Conservation (phyloP, 1,140 invertebrate species). For the Drosophila kohkoa region DNA sequence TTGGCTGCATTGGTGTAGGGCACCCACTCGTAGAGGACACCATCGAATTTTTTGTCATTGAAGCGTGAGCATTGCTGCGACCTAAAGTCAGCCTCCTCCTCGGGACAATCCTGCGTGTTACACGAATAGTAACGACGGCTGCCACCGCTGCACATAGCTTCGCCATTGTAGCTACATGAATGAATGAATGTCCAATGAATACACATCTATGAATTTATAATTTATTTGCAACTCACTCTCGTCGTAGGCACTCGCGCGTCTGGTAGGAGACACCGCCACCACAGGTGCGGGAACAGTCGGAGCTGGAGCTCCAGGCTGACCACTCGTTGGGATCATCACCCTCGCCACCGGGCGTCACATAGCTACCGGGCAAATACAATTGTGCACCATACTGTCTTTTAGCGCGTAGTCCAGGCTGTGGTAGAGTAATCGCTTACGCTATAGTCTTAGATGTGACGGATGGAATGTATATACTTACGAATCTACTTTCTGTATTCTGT, state of each 20-base stretch:
- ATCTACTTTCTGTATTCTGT: conserved; percentile 75
- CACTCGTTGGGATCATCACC: conserved; percentile 86
- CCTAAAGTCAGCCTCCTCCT: conserved; percentile 91
- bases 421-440: no score
- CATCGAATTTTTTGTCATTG: conserved; percentile 91
- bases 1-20: conserved; percentile 94
- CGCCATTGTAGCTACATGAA: conserved; percentile 86
- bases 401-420: conserved; percentile 87
- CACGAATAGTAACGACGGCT: conserved; percentile 94
- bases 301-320: conserved; percentile 91
- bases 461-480: conserved; percentile 67
- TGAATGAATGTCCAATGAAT: no score
- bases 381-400: conserved; percentile 90
- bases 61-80: conserved; percentile 94
- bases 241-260: conserved; percentile 89
- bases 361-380: conserved; percentile 88
- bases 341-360: conserved; percentile 88
- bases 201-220: no score
- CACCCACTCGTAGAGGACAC: conserved; percentile 92
- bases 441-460: no score
- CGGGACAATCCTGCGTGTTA: conserved; percentile 95
- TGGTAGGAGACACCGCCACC: conserved; percentile 94
- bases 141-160: conserved; percentile 89
- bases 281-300: conserved; percentile 93
- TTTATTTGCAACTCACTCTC: conserved; percentile 85